Evolutionary conservation across 2,113 vertebrate species (phyloP), one percentile per base, ranked within the genome.

Genomic region (Oreochromis spilurus): DNA sequence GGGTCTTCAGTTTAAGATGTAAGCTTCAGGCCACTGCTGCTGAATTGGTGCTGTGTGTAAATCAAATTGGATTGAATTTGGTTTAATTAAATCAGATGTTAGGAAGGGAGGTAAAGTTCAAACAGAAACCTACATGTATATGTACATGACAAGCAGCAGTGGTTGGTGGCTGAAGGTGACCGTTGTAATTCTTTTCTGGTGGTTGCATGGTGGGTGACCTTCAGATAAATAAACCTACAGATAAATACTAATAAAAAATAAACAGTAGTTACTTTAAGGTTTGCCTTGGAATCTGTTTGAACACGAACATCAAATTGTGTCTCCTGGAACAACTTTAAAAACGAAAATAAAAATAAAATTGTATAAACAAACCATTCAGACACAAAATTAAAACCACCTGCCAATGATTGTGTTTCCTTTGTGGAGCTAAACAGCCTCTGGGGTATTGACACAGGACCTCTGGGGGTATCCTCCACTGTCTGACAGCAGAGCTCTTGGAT

Each of bases 271-370:
- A n/a, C 31, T 36, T 36, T 36, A 36, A 65, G 17, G 2, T 65
- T 65, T 36, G 60, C 10, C 17, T 65, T 65, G 1, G 17, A 65
- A 36, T 36, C 60, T 3, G 6, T 36, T 65, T 65, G 60, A 65
- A 36, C 0, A 0, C 34, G 9, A 34, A 62, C 16, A 34, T 19
- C 29, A n/a, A n/a, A 36, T 65, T 6, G 4, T n/a, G 60, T 36
- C 31, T 36, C 3, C 17, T 62, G 2, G 58, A 62, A 36, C 58
- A 62, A 62, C 31, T 36, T 36, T 62, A 36, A 36, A 36, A 36
- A 12, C 2, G 0, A n/a, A 62, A 11, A 11, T 34, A 4, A 62
- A 62, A 62, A 36, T n/a, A 62, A n/a, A 36, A 36, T 62, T 62
- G 58, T 62, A 38, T 40, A 40, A 40, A 40, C 10, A 67, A 36